Conservation (phyloP, 2,888 invertebrate species). For the Cartodere bifasciata region DNA sequence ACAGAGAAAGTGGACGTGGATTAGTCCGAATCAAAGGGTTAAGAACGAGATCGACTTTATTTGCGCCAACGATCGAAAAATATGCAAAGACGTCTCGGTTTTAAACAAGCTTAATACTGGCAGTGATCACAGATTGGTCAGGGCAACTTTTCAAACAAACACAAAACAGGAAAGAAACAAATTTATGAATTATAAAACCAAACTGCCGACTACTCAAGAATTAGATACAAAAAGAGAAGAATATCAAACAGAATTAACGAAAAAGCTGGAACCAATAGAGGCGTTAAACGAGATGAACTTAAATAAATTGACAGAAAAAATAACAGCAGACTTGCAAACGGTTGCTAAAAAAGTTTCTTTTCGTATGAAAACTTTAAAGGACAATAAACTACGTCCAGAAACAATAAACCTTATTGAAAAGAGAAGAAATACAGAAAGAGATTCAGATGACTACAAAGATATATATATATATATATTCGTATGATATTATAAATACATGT, state of each 20-base stretch:
- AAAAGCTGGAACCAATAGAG: constrained; percentile 1
- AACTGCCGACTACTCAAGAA: constrained; percentile 3
- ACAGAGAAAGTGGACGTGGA: constrained; percentile 10
- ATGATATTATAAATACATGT: too few species aligned
- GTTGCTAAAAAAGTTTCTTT: constrained; percentile 3
- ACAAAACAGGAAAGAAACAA: constrained; percentile 3
- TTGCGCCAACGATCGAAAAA: constrained; percentile 1
- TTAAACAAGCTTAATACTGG: constrained; percentile 4
- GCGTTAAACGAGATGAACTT: constrained; percentile 2
- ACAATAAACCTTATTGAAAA: too few species aligned
- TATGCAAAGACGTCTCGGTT: constrained; percentile 5
- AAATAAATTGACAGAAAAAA: constrained; percentile 3
- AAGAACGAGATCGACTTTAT: constrained; percentile 9
- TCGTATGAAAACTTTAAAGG: background rate
- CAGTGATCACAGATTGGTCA: constrained; percentile 7
- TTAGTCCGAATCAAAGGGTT: constrained; percentile 3
- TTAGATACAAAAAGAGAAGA: constrained; percentile 1
- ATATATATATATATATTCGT: too few species aligned
- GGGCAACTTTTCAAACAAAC: constrained; percentile 3
- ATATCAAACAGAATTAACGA: too few species aligned
- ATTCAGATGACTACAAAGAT: too few species aligned
- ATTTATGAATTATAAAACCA: constrained; percentile 2
- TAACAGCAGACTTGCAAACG: background rate
- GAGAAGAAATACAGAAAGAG: too few species aligned
- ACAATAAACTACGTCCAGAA: background rate